Evolutionary conservation across 2,888 invertebrate genomes (phyloP), one percentile per base, ranked within the genome.

Genomic region (Tromatobia lineatoria): DNA sequence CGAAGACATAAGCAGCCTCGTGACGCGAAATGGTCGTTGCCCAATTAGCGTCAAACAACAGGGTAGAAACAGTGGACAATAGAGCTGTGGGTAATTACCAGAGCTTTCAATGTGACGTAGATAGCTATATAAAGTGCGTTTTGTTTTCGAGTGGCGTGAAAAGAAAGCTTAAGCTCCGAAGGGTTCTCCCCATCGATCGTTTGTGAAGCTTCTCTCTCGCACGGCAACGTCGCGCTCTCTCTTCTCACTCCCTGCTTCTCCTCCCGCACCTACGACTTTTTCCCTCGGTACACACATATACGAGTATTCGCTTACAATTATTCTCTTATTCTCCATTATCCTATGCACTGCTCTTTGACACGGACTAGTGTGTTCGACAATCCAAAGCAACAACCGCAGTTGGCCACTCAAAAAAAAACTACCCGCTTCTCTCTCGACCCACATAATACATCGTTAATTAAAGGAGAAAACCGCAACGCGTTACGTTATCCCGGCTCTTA

Each of bases 151-250:
- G 64, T 64, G 50, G 50, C 15, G 20, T 25, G 38, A 29, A 64
- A 75, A 25, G 42, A 67, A 80, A 59, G 47, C 74, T 74, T 54
- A 67, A 75, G 57, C 75, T 64, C 85, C 83, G 85, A 87, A 87
- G 86, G 85, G 85, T 88, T 87, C 89, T 90, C 90, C 91, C 91
- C 90, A 91, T 90, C 91, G 90, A 88, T 89, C 80, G 87, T n/a
- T n/a, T n/a, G n/a, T n/a, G 83, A 81, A 86, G 75, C 87, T 82
- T 25, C 59, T 82, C 83, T 59, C 59, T 23, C 25, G 25, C 29
- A 67, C 70, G 80, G 83, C 80, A 78, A 80, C 83, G 73, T 29
- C 85, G 86, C 82, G 88, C 71, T 64, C 69, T 76, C 69, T 54
- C 59, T 73, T 47, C 71, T 29, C 75, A 66, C 69, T 59, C 52